Percentiles rank a stretch among this genome's conserved stretches.
phyloP scores from a whole-genome alignment of 2,797 vertebrate genomes.

The Acipenser ruthenus region DNA sequence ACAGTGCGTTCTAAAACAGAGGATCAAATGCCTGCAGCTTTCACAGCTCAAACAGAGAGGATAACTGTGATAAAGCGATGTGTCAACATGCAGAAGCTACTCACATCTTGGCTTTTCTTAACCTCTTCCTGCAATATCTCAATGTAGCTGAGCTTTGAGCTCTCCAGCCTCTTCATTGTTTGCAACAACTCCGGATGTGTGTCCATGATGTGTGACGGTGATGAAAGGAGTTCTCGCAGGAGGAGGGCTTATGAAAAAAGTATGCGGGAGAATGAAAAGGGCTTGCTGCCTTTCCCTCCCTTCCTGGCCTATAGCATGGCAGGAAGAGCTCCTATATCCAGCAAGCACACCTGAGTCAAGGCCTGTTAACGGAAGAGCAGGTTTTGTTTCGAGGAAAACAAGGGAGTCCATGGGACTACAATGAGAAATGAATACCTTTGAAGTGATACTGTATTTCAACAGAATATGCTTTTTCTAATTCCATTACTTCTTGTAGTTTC shows the following conservation, averaged over 20 bases:
- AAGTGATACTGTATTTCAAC: background rate
- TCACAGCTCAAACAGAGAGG: too few species aligned
- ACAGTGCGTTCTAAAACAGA: too few species aligned
- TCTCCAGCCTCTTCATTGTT: slow-evolving; percentile 28
- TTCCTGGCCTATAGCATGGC: slow-evolving; percentile 19
- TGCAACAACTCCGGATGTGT: slow-evolving; percentile 29
- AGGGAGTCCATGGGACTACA: slow-evolving; percentile 13
- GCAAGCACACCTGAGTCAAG: slow-evolving; percentile 19
- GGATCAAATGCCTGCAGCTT: too few species aligned
- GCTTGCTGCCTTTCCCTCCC: slow-evolving; percentile 14
- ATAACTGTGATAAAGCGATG: too few species aligned
- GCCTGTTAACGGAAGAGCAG: slow-evolving; percentile 22
- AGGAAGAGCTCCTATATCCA: slow-evolving; percentile 18
- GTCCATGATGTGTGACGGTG: slow-evolving; percentile 32
- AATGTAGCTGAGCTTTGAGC: slow-evolving; percentile 44
- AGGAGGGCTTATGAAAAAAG: slow-evolving; percentile 7
- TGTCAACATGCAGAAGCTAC: slow-evolving; percentile 15
- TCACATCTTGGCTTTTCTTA: slow-evolving; percentile 47
- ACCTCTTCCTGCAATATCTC: slow-evolving; percentile 52
- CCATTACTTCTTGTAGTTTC: too few species aligned
- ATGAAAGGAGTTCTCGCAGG: slow-evolving; percentile 20
- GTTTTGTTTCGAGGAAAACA: slow-evolving; percentile 16
- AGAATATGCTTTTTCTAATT: too few species aligned
- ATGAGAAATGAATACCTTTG: slow-evolving; percentile 11
- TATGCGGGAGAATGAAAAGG: slow-evolving; percentile 17